A percentile compares a stretch with the other conserved stretches of the same genome.
Conservation (phyloP, 2,888 invertebrate species). For the Drosophila nigricruria region DNA sequence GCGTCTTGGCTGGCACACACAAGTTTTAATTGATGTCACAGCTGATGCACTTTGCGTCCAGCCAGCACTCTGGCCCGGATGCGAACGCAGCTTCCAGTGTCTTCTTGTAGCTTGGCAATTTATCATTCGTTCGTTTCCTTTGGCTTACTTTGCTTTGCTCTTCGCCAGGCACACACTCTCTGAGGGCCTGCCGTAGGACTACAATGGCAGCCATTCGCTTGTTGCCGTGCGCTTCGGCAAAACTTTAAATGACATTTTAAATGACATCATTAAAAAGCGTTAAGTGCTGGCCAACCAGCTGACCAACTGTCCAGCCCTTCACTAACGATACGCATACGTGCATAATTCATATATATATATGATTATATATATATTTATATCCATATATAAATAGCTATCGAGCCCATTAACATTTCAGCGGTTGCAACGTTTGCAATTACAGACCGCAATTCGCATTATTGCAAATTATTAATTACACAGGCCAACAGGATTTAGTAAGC, state of each 20-base stretch:
- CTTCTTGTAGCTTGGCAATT: slow-evolving; percentile 36
- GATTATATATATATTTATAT: not conserved
- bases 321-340: not conserved
- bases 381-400: slow-evolving; percentile 1
- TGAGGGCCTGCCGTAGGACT: slow-evolving; percentile 10
- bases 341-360: not conserved
- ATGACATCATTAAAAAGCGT: slow-evolving; percentile 62
- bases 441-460: slow-evolving; percentile 22
- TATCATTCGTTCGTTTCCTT: slow-evolving; percentile 28
- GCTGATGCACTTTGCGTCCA: slow-evolving; percentile 61
- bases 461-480: slow-evolving; percentile 32
- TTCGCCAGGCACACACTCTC: slow-evolving; percentile 11
- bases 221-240: slow-evolving; percentile 44
- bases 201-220: slow-evolving; percentile 31
- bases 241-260: slow-evolving; percentile 58
- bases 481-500: not conserved
- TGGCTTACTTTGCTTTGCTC: not conserved
- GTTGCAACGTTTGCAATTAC: slow-evolving; percentile 16
- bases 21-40: slow-evolving; percentile 75
- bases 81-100: slow-evolving; percentile 19
- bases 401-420: slow-evolving; percentile 28
- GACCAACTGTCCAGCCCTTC: not conserved
- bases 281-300: slow-evolving; percentile 23
- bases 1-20: slow-evolving; percentile 33
- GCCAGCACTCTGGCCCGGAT: slow-evolving; percentile 23